phyloP scores from a whole-genome alignment of 2,888 invertebrate genomes.

The Ophion ventricosus region DNA sequence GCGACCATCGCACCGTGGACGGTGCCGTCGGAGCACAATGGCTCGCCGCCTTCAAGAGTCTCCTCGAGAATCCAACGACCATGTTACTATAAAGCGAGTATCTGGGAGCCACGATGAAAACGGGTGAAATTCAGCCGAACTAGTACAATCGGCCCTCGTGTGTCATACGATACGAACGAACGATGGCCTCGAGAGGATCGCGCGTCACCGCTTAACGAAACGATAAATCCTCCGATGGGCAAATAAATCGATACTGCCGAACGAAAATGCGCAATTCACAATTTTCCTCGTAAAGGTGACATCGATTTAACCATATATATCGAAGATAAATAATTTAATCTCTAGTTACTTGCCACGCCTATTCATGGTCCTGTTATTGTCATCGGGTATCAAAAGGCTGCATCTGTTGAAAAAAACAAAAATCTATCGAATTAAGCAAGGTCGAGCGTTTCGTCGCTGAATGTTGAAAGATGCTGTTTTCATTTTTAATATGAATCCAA shows the following conservation, averaged over 20 bases:
- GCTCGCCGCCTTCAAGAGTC: constrained; percentile 94
- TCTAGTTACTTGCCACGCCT: not conserved
- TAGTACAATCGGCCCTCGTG: constrained; percentile 56
- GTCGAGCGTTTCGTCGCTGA: not conserved
- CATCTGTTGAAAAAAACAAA: not conserved
- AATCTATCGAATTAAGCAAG: not conserved
- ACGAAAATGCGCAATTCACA: constrained; percentile 13
- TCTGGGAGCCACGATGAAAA: constrained; percentile 18
- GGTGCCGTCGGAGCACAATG: constrained; percentile 99
- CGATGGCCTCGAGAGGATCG: not conserved
- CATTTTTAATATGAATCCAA: not conserved
- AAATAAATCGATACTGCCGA: constrained; percentile 22
- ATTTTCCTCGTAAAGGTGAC: not conserved
- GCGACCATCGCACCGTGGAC: constrained; percentile 98
- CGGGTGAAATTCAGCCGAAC: constrained; percentile 38
- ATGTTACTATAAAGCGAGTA: constrained; percentile 91
- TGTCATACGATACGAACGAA: constrained; percentile 33
- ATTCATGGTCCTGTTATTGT: not conserved
- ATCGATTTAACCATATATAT: not conserved
- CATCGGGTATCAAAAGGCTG: not conserved
- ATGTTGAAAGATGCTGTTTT: not conserved
- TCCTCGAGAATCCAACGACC: constrained; percentile 95
- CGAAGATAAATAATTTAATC: not conserved
- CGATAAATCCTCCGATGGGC: not conserved
- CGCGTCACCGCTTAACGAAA: not conserved